phyloP scores from a whole-genome alignment of 2,113 vertebrate species.

The Erythrolamprus reginae region DNA sequence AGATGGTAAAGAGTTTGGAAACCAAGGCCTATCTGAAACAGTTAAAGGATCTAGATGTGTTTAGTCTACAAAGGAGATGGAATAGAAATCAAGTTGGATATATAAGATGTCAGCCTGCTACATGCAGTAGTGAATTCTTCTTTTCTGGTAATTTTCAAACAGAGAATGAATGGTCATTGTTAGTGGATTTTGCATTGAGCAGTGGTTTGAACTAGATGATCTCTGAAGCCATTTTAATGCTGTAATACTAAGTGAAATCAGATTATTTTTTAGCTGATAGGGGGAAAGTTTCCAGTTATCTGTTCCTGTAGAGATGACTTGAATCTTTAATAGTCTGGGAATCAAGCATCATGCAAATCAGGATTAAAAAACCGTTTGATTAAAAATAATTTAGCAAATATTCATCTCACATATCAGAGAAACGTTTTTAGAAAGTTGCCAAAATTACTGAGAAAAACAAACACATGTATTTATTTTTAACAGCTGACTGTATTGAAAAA shows the following conservation, averaged over 20 bases:
- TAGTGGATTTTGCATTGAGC: background rate
- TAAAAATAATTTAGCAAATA: background rate
- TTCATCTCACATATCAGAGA: background rate
- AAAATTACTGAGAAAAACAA: background rate
- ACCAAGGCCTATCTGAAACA: background rate
- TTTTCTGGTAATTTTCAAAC: background rate
- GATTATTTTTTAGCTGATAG: background rate
- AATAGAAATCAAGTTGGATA: background rate
- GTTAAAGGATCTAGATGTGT: background rate
- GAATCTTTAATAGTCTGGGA: background rate
- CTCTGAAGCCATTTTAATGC: background rate
- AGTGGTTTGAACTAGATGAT: background rate
- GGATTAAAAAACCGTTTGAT: background rate
- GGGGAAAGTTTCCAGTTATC: background rate
- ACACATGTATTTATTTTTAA: background rate
- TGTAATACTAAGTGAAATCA: background rate
- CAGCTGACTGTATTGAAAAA: background rate
- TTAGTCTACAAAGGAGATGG: background rate
- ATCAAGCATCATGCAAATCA: background rate
- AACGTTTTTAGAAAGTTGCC: background rate
- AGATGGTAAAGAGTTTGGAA: background rate
- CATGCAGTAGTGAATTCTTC: background rate
- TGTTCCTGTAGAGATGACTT: background rate
- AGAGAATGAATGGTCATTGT: background rate
- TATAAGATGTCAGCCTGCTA: background rate